Conservation (phyloP, 2,113 vertebrate genomes). For the Peucedramus taeniatus region DNA sequence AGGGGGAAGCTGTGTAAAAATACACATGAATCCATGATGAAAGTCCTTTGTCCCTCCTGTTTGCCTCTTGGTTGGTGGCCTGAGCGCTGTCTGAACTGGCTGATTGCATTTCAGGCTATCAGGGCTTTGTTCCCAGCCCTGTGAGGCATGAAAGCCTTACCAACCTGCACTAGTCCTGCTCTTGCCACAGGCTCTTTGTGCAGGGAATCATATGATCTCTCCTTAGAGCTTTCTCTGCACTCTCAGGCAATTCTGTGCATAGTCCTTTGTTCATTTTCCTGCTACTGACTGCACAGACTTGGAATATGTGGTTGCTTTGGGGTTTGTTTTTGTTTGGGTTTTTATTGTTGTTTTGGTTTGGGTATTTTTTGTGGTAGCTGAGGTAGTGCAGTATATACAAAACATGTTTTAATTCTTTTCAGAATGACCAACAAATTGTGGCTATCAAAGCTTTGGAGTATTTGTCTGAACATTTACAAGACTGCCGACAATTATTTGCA, state of each 20-base stretch:
- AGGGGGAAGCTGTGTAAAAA: not conserved
- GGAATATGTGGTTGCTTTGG: not conserved
- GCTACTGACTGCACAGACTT: not conserved
- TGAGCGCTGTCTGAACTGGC: not conserved
- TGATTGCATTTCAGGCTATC: not conserved
- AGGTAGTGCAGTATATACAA: not conserved
- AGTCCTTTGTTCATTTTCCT: slow-evolving; percentile 10
- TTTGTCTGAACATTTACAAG: slow-evolving; percentile 78
- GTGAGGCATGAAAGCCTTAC: not conserved
- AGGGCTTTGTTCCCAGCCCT: not conserved
- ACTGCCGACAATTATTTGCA: slow-evolving; percentile 73
- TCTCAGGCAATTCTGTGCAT: not conserved
- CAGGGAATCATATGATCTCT: not conserved
- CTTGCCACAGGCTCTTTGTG: not conserved
- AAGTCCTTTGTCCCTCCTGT: not conserved
- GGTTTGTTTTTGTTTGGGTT: not conserved
- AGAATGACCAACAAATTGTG: slow-evolving; percentile 79
- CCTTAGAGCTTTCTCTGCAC: not conserved
- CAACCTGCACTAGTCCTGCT: not conserved
- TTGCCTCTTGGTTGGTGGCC: not conserved
- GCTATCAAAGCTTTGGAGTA: slow-evolving; percentile 83
- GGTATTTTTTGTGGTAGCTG: not conserved
- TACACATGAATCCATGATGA: not conserved
- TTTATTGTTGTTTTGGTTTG: not conserved
- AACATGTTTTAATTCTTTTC: slow-evolving; percentile 42